phyloP scores from a whole-genome alignment of 2,113 vertebrate genomes.

The Poeciliopsis retropinna region DNA sequence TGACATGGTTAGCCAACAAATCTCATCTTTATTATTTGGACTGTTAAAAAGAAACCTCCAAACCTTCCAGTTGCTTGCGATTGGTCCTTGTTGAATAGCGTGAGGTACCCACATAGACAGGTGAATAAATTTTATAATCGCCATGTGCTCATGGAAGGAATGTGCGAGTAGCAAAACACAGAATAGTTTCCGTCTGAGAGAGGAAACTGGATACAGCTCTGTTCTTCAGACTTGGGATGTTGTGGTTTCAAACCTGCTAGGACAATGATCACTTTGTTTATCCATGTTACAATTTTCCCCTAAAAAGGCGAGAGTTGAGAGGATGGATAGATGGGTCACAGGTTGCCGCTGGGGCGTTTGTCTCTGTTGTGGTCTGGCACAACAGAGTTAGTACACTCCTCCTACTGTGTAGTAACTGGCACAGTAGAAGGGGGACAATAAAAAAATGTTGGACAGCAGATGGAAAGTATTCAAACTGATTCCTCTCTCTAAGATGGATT shows the following conservation, averaged over 20 bases:
- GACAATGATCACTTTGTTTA: conserved; percentile 10
- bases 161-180: conserved; percentile 39
- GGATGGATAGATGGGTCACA: conserved; percentile 35
- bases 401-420: conserved; percentile 18
- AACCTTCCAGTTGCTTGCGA: background rate
- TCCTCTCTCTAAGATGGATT: background rate
- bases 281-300: conserved; percentile 37
- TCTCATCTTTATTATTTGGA: background rate
- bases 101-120: conserved; percentile 9
- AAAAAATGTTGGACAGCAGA: background rate
- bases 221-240: background rate
- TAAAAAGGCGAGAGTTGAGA: conserved; percentile 48
- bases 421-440: too few species aligned
- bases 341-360: conserved; percentile 9
- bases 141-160: conserved; percentile 18
- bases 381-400: too few species aligned
- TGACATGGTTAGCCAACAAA: conserved; percentile 1
- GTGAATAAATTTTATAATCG: conserved; percentile 5
- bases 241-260: background rate
- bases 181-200: conserved; percentile 45
- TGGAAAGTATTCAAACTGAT: background rate
- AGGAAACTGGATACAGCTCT: conserved; percentile 29
- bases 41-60: background rate
- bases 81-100: background rate
- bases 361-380: conserved; percentile 50